Evolutionary conservation across 2,797 vertebrate species (phyloP).

Genomic region (Sebastes taczanowskii): DNA sequence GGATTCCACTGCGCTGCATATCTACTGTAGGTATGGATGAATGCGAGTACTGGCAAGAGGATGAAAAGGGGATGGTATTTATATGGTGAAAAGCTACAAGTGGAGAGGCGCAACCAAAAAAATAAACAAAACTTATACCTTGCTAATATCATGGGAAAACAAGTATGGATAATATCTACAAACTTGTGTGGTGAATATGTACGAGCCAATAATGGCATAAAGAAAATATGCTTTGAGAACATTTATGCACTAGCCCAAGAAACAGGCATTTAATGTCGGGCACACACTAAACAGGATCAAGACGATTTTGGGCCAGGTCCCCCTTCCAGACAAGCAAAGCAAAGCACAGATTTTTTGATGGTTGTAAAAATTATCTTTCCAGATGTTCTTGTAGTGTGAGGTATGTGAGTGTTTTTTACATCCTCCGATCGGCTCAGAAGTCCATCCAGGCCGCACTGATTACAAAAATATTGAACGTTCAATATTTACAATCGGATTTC

Average conservation of each 20-base stretch:
- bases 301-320: not conserved
- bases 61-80: slow-evolving; percentile 7
- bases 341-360: not conserved
- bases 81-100: slow-evolving; percentile 4
- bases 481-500: not conserved
- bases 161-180: not conserved
- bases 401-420: not conserved
- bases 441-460: not conserved
- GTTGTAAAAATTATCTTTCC: not conserved
- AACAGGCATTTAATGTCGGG: not conserved
- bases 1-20: slow-evolving; percentile 12
- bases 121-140: not conserved
- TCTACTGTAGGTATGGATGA: slow-evolving; percentile 6
- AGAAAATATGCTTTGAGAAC: not conserved
- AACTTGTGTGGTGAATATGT: not conserved
- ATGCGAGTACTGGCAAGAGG: slow-evolving; percentile 9
- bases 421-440: not conserved
- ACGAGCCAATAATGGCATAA: not conserved
- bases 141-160: not conserved
- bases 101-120: not conserved
- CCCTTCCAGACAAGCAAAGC: too few species aligned
- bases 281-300: too few species aligned
- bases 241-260: not conserved
- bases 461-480: not conserved
- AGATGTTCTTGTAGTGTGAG: not conserved